Base-by-base conservation (phyloP, 2,888 invertebrate species). In the Neuroscelio doddi region DNA sequence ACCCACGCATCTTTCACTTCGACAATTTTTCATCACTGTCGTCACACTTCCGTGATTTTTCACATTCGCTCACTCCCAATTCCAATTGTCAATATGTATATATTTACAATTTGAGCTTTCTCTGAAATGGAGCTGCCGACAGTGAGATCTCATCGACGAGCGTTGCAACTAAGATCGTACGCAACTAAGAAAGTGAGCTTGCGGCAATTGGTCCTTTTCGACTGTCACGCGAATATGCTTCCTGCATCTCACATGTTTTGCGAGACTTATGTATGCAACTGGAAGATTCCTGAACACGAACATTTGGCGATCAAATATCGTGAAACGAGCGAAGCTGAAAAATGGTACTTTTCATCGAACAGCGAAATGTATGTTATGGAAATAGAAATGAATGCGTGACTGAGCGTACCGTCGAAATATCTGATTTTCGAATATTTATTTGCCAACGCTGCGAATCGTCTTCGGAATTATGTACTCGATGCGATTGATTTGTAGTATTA, bases 21-120 rank as follows among this genome's bases (percentile, higher is more conserved):
- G 57, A 50, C 68, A 47, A 68, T 64, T 63, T 66, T 66, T 66
- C 66, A 62, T 58, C 62, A 50, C 57, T 49, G 45, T 56, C 62
- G 66, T 62, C 66, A 66, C 55, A 62, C 58, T 50, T 55, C 27
- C 39, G 32, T 51, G 55, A 66, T 62, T 58, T 66, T 55, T 36
- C 46, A 45, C 58, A 46, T 66, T 62, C 58, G 53, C 42, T 49
- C 44, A 58, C 39, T 30, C 47, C 32, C 34, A 29, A 34, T n/a
- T n/a, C n/a, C n/a, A n/a, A n/a, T n/a, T n/a, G n/a, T n/a, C n/a
- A n/a, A n/a, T n/a, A n/a, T 27, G 45, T 52, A 27, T 27, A 53
- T 51, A 55, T 55, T 64, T 55, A 59, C 64, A 49, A 64, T 58
- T 50, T 34, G 34, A 61, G 58, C 49, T 56, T 52, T 34, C 39